phyloP scores from a whole-genome alignment of 2,113 vertebrate species.

The Pongo abelii region DNA sequence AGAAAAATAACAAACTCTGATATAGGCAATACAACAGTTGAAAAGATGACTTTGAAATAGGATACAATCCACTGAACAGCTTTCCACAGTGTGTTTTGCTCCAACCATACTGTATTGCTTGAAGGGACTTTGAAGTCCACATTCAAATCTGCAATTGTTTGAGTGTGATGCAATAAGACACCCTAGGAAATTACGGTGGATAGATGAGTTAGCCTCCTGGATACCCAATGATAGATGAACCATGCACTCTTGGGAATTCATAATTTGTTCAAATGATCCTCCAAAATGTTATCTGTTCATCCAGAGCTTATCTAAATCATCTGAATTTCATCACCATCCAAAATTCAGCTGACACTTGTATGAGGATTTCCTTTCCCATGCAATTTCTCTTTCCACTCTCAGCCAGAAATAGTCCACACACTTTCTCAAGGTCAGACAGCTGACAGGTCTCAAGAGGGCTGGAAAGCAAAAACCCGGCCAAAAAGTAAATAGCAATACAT shows the following conservation, averaged over 20 bases:
- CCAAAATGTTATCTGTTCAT: constrained; percentile 66
- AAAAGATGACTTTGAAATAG: constrained; percentile 62
- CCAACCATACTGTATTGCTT: not conserved
- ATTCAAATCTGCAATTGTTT: constrained; percentile 54
- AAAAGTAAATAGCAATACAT: not conserved
- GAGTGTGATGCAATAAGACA: constrained; percentile 60
- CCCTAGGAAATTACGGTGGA: constrained; percentile 63
- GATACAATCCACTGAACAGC: constrained; percentile 12
- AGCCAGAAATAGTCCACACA: constrained; percentile 44
- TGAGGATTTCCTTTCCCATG: constrained; percentile 72
- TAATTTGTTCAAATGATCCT: constrained; percentile 58
- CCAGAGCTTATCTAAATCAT: constrained; percentile 61
- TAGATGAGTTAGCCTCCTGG: constrained; percentile 16
- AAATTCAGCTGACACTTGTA: constrained; percentile 53
- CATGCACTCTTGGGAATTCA: constrained; percentile 52
- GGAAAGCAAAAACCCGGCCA: constrained; percentile 28
- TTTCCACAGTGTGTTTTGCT: constrained; percentile 24
- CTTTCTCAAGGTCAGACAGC: constrained; percentile 42
- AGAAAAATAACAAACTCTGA: constrained; percentile 12
- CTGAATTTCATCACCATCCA: constrained; percentile 58
- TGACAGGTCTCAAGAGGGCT: constrained; percentile 8
- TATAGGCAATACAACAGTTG: not conserved
- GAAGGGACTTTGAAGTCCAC: constrained; percentile 54
- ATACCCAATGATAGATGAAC: constrained; percentile 61
- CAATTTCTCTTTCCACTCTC: constrained; percentile 56